Conservation (phyloP, 2,113 vertebrate genomes). For the Haplotaxodon microlepis region DNA sequence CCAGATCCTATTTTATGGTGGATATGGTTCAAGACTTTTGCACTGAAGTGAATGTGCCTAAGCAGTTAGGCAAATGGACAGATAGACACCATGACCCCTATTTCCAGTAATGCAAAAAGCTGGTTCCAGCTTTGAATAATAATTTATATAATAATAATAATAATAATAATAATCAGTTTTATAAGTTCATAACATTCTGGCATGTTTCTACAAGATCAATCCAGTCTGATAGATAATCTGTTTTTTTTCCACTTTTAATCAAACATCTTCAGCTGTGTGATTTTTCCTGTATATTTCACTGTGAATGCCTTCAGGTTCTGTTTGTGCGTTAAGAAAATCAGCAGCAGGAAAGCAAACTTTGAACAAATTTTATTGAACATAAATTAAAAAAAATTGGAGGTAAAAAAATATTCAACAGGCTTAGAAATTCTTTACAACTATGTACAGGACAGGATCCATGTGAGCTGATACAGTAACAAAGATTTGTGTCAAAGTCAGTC, state of each 20-base stretch:
- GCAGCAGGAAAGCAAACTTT: background rate
- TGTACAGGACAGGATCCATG: constrained; percentile 71
- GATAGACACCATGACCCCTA: background rate
- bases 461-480: constrained; percentile 32
- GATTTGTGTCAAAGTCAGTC: constrained; percentile 1
- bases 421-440: constrained; percentile 86
- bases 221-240: background rate
- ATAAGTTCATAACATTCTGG: background rate
- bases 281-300: background rate
- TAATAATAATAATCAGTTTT: background rate
- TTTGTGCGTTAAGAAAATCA: background rate
- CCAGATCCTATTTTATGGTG: background rate
- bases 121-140: background rate
- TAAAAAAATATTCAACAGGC: constrained; percentile 80
- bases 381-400: constrained; percentile 79
- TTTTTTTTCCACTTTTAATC: background rate
- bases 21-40: background rate
- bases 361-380: constrained; percentile 78
- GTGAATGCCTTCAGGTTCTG: background rate
- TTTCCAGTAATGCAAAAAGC: background rate
- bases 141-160: background rate
- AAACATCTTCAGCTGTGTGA: background rate
- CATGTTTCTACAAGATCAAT: background rate
- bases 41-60: background rate
- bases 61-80: background rate